Base-by-base conservation (phyloP, 2,113 vertebrate species). In the Apus apus region DNA sequence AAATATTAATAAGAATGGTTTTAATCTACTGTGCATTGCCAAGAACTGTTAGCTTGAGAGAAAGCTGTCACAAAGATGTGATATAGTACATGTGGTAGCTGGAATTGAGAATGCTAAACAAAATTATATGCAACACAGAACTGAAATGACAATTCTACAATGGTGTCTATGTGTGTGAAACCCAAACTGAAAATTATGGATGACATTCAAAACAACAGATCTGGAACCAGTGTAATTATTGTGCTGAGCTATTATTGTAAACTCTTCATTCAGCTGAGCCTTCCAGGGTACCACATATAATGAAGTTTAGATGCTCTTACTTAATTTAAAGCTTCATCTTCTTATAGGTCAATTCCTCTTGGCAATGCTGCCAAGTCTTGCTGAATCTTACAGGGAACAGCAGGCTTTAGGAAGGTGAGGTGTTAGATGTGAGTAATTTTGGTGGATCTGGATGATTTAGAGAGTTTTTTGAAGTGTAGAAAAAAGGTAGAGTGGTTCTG, bases 261-360 rank as follows among this genome's bases (percentile, higher is more conserved):
- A 51, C 43, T 66, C 22, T 87, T 94, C 85, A 77, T 96, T 95
- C 13, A 27, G 76, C 81, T 94, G 87, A 93, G 92, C 85, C 79
- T 94, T 94, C 83, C 95, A 94, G 88, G 77, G 36, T 87, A 83
- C 67, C 82, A 74, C 46, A 40, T 30, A 48, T 80, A 96, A 94
- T 85, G 93, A 94, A 93, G 92, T 95, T 98, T 92, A 91, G 94
- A 94, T 94, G 26, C 85, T 93, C 87, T 95, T 85, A 64, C 93
- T 96, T 65, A 48, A 89, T 95, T 93, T 88, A 85, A 95, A 92
- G 85, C 94, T 95, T 71, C 80, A 81, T 74, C 90, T 75, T 96
- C 57, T 32, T 58, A 36, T 79, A 66, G 27, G 87, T 89, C 11
- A 20, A 94, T 97, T 93, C 71, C 77, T 94, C 53, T 79, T 62